Evolutionary conservation across 37 sponge, comb jelly and placozoan species (phyloP), one percentile per base, ranked within the genome.

Genomic region (Bolinopsis microptera): DNA sequence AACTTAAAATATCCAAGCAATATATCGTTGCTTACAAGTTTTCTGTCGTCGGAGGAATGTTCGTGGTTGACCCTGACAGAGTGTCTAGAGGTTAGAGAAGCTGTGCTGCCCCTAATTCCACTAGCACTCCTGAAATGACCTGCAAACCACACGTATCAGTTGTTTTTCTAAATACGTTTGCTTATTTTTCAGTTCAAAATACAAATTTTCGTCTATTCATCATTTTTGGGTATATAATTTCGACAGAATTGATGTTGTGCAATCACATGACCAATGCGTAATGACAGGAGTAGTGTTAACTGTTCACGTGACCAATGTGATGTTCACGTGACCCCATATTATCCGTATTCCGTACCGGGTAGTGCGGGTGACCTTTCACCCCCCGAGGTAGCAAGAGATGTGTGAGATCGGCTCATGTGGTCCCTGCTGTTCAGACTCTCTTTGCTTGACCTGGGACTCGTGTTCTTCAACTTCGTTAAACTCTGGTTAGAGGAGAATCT

Each of bases 41-140:
- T 41, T 3, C 90, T 39, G 28, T 86, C 90, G 31, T 86, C 90
- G 0, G 90, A 39, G 16, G 61, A 86, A 0, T 86, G 90, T 38
- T 41, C 61, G n/a, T 5, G 32, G 13, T 48, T 16, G 9, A 77
- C 33, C 80, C 32, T 77, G 41, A 41, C 36, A 30, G 90, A 86
- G 61, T 22, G 9, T n/a, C 26, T 39, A 23, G 90, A 86, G 61
- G 61, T 86, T 18, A 86, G 41, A 27, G 90, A 86, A 16, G 90
- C 30, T 18, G 61, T 86, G 36, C 90, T 86, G 2, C 90, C 90
- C 9, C 36, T 32, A 38, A 9, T 22, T 2, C 38, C 83, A 80
- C 28, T 31, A 2, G 27, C 61, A 18, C 61, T 48, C 13, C 61
- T 5, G 13, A 48, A 48, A 48, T 48, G 61, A 18, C 61, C 61